Percentiles rank a stretch among this genome's conserved stretches.
phyloP scores from a whole-genome alignment of 2,797 vertebrate species.

The Darevskia nairensis region DNA sequence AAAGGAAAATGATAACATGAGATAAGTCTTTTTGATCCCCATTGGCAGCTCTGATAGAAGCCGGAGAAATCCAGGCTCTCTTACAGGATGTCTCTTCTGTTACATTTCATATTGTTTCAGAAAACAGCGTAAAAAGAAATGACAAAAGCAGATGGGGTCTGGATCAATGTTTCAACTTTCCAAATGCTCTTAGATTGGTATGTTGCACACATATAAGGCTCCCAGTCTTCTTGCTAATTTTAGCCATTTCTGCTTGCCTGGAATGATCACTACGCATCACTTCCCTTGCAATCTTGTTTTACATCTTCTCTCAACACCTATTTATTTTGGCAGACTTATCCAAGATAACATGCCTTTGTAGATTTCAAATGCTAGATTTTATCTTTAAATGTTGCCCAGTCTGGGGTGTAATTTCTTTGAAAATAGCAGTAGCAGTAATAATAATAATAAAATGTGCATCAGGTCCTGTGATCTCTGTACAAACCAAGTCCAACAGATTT shows the following conservation, averaged over 20 bases:
- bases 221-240: neutral
- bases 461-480: neutral
- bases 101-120: neutral
- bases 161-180: conserved; percentile 10
- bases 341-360: neutral
- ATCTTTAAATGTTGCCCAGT: neutral
- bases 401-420: neutral
- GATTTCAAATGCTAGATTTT: neutral
- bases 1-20: conserved; percentile 4
- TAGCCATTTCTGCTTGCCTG: neutral
- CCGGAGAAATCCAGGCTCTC: neutral
- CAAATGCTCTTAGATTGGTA: neutral
- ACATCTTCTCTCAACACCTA: neutral
- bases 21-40: neutral
- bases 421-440: neutral
- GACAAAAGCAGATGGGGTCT: neutral
- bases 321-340: neutral
- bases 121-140: conserved; percentile 7
- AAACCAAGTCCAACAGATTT: conserved; percentile 1
- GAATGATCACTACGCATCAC: neutral
- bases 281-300: neutral
- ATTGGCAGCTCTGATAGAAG: neutral
- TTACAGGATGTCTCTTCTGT: neutral
- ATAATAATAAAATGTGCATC: neutral
- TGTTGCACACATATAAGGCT: neutral